A percentile compares a stretch with the other conserved stretches of the same genome.
Conservation (phyloP, 2,113 vertebrate genomes). For the Antennarius striatus region DNA sequence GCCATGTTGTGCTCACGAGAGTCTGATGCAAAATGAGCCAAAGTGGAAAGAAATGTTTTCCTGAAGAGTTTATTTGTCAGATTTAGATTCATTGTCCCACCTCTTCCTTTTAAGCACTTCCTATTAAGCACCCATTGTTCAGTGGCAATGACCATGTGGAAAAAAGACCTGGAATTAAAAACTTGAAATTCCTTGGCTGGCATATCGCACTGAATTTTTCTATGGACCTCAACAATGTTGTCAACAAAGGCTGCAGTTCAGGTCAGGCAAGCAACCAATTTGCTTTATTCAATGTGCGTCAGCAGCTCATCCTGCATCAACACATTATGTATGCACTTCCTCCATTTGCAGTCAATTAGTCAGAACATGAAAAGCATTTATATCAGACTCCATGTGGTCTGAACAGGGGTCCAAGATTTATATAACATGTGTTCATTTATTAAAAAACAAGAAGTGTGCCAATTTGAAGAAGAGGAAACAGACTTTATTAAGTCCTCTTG, state of each 20-base stretch:
- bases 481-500: too few relatives aligned
- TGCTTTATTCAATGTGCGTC: slow-evolving; percentile 24
- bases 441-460: too few relatives aligned
- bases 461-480: too few relatives aligned
- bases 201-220: slow-evolving; percentile 47
- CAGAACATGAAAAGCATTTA: slow-evolving; percentile 29
- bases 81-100: neutral
- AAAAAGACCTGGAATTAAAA: slow-evolving; percentile 20
- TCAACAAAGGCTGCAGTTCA: slow-evolving; percentile 30
- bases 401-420: neutral
- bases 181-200: slow-evolving; percentile 5
- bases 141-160: slow-evolving; percentile 1
- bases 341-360: slow-evolving; percentile 52
- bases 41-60: slow-evolving; percentile 3
- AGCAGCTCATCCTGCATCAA: slow-evolving; percentile 28
- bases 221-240: slow-evolving; percentile 29
- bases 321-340: slow-evolving; percentile 11
- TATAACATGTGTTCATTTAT: too few relatives aligned
- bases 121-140: slow-evolving; percentile 10
- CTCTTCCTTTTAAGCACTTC: neutral
- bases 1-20: slow-evolving; percentile 55
- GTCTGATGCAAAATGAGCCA: slow-evolving; percentile 17
- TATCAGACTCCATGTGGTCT: slow-evolving; percentile 25
- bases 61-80: neutral
- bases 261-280: slow-evolving; percentile 35